Percentiles rank a stretch among this genome's conserved stretches.
Conservation (phyloP, 2,888 invertebrate species). For the Thymelicus lineola region DNA sequence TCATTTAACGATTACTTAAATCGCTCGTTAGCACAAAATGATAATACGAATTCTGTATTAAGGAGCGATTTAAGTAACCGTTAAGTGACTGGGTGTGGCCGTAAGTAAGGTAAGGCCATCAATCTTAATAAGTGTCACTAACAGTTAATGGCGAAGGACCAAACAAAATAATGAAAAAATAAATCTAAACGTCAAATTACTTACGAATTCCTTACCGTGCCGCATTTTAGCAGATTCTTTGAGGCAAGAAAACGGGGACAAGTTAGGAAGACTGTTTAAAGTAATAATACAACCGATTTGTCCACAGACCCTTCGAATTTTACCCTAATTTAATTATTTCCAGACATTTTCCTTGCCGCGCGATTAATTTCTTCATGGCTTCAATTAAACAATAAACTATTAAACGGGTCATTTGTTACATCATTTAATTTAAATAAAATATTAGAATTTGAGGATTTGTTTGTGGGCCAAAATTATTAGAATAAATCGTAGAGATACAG, state of each 20-base stretch:
- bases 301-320: constrained; percentile 8
- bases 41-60: no score
- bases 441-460: no score
- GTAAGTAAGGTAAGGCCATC: no score
- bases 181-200: background rate
- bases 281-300: constrained; percentile 16
- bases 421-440: background rate
- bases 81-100: no score
- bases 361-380: constrained; percentile 24
- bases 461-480: no score
- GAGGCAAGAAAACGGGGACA: constrained; percentile 3
- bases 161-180: background rate
- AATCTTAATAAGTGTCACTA: no score
- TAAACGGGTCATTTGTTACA: constrained; percentile 4
- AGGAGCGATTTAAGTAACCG: no score
- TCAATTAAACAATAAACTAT: constrained; percentile 24
- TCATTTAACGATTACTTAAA: no score
- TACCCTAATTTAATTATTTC: constrained; percentile 22
- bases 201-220: background rate
- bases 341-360: constrained; percentile 23
- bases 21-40: no score
- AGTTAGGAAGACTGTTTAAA: constrained; percentile 13
- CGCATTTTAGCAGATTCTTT: background rate
- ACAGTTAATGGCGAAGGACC: background rate
- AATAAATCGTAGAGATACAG: no score